phyloP scores from a whole-genome alignment of 2,113 vertebrate genomes.

The Barnardius zonarius region DNA sequence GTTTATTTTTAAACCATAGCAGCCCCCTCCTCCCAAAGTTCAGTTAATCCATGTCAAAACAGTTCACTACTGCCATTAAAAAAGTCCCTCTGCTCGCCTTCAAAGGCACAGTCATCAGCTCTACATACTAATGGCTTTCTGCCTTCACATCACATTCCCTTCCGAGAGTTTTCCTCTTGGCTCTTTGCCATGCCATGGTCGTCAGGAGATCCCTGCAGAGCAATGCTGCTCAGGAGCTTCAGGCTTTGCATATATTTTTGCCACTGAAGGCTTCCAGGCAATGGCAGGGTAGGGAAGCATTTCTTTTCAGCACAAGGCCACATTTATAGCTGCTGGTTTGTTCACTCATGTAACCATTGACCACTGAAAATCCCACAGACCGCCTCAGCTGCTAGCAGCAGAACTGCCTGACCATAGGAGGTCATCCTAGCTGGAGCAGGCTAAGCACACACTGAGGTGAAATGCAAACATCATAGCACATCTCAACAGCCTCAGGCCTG shows the following conservation, averaged over 20 bases:
- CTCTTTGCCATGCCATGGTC: not conserved
- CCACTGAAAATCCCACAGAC: not conserved
- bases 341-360: not conserved
- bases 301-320: not conserved
- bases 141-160: fast-evolving
- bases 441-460: fast-evolving
- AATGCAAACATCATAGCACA: not conserved
- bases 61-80: not conserved
- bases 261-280: not conserved
- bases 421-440: not conserved
- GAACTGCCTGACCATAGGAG: not conserved
- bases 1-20: not conserved
- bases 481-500: no score
- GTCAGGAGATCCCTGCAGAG: not conserved
- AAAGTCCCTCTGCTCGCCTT: not conserved
- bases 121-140: not conserved
- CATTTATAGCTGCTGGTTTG: not conserved
- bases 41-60: not conserved
- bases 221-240: not conserved
- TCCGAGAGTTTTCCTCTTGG: not conserved
- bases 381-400: not conserved
- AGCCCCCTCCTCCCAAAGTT: not conserved
- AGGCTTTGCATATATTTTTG: not conserved
- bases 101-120: not conserved
- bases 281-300: not conserved